These are phyloP conservation scores for Belonocnema kinseyi DNA, from an alignment of 1,140 invertebrate genomes.

Conservation along the genomic window DNA sequence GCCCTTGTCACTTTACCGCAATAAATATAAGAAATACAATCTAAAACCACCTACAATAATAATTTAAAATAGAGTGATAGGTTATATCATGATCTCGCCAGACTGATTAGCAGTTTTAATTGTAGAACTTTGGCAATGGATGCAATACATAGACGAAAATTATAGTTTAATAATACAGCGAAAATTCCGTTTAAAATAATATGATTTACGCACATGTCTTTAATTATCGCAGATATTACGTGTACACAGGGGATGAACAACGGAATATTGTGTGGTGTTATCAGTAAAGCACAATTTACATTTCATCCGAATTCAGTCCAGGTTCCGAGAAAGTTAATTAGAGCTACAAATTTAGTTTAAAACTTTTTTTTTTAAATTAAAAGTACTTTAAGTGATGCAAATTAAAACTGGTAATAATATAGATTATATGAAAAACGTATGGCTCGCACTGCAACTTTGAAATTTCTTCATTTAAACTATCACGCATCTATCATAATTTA, in stretches of 20 bases:
- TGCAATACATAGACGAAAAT: background rate
- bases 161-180: conserved; percentile 5
- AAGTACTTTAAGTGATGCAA: background rate
- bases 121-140: background rate
- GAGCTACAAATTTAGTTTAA: background rate
- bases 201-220: background rate
- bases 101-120: background rate
- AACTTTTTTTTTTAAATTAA: background rate
- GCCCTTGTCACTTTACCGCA: too few species aligned
- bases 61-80: too few species aligned
- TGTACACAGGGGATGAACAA: background rate
- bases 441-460: too few species aligned
- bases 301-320: background rate
- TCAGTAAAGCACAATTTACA: background rate
- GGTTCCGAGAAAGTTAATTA: background rate
- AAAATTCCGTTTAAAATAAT: background rate
- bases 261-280: background rate
- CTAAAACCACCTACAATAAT: too few species aligned
- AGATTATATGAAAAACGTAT: too few species aligned
- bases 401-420: too few species aligned
- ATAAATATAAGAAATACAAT: too few species aligned
- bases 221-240: background rate
- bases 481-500: too few species aligned
- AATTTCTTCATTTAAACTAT: too few species aligned
- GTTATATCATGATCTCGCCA: background rate